A percentile compares a stretch with the other conserved stretches of the same genome.
phyloP scores from a whole-genome alignment of 2,888 invertebrate species.

The Dryadula phaetusa region DNA sequence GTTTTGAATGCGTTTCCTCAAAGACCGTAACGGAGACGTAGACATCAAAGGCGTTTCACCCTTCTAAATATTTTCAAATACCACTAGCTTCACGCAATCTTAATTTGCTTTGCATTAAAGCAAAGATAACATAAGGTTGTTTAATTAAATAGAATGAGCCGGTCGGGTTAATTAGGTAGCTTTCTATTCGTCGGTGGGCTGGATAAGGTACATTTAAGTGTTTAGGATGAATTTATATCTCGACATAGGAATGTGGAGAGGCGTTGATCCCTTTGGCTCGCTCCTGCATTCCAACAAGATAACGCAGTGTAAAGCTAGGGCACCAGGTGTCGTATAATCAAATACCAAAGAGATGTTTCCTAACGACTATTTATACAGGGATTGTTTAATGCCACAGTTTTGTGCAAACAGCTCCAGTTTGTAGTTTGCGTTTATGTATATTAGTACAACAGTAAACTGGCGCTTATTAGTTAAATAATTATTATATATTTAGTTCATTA shows the following conservation, averaged over 20 bases:
- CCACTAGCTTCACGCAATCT: conserved; percentile 41
- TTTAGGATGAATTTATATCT: conserved; percentile 55
- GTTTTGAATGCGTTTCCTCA: conserved; percentile 32
- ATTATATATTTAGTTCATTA: conserved; percentile 1
- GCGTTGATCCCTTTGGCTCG: conserved; percentile 49
- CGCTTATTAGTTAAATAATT: conserved; percentile 5
- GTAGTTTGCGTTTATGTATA: conserved; percentile 22
- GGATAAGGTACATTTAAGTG: conserved; percentile 31
- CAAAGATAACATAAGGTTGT: conserved; percentile 38
- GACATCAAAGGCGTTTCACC: conserved; percentile 39
- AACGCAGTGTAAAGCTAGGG: conserved; percentile 49
- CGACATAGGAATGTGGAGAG: conserved; percentile 58
- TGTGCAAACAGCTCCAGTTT: conserved; percentile 31
- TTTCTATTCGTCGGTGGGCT: conserved; percentile 40
- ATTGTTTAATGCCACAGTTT: conserved; percentile 34
- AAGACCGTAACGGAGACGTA: conserved; percentile 31
- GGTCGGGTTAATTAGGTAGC: conserved; percentile 37
- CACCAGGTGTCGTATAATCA: conserved; percentile 51
- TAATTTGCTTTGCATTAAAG: conserved; percentile 43
- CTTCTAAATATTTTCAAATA: conserved; percentile 39
- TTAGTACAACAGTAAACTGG: neutral
- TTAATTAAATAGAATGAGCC: conserved; percentile 45
- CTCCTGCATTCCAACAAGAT: conserved; percentile 63
- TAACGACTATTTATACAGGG: conserved; percentile 60
- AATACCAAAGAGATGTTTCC: conserved; percentile 60